Base-by-base conservation (phyloP, 2,113 vertebrate genomes). In the Leptobrachium ailaonicum region DNA sequence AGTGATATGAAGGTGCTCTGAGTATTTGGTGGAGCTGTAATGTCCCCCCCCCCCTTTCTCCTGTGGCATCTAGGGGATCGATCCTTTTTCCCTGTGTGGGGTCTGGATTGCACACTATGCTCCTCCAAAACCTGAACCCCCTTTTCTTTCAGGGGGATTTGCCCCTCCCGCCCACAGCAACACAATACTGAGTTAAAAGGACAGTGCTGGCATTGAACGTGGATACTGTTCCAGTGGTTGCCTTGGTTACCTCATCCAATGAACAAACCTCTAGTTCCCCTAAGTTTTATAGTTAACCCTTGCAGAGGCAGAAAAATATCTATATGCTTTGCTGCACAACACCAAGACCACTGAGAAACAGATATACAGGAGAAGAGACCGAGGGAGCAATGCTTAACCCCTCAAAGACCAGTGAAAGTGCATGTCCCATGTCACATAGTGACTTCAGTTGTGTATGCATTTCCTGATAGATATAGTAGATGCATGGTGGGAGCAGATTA, bases 181-280 rank as follows among this genome's bases (percentile, higher is more conserved):
- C 32, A 68, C 43, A 68, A 43, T 68, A 41, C 41, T 10, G 32
- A 20, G 40, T 68, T 68, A 68, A 68, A 40, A 68, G 66, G 41
- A 68, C 40, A 68, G 12, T 43, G 66, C 66, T 68, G 66, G 40
- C 41, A 68, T 68, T 41, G 41, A 12, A 12, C 66, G 43, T 2
- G 63, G 66, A 68, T 68, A 68, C 32, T 41, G 2, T 43, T 42
- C 41, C 4, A 32, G 41, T 12, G 32, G 66, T 68, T 68, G 41
- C 66, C 66, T 42, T 68, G 66, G 66, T 42, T 68, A 68, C 66
- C 11, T 12, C 66, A 68, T 42, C 41, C 66, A 68, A 68, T 13
- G 66, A 43, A 43, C 2, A 68, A 66, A 42, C 66, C 2, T 40
- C 11, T 13, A 68, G 66, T 68, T 68, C 41, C 8, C 13, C 41